Evolutionary conservation across 2,797 vertebrate genomes (phyloP).

Genomic region (Trichosurus vulpecula): DNA sequence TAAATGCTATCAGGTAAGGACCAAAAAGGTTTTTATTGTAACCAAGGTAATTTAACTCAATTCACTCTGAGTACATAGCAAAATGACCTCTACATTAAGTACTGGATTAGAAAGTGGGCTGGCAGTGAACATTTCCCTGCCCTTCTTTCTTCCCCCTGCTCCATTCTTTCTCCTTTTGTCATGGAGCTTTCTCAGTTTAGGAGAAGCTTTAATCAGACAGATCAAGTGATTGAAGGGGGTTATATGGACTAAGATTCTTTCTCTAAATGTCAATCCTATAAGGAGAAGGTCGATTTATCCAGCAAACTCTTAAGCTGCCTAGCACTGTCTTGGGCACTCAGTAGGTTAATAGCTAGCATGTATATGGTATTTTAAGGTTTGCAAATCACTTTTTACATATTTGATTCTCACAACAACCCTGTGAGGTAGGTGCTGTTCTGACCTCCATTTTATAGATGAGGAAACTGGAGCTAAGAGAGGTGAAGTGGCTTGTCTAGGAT

Average conservation of each 20-base stretch:
- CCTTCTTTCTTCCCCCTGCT: background rate
- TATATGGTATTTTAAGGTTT: background rate
- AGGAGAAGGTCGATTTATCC: background rate
- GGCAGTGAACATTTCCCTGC: background rate
- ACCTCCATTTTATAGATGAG: background rate
- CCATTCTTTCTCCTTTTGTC: background rate
- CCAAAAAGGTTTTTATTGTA: background rate
- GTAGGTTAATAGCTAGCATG: background rate
- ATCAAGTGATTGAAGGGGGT: background rate
- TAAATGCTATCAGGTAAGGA: background rate
- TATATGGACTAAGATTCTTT: background rate
- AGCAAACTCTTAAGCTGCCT: background rate
- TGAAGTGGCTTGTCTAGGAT: background rate
- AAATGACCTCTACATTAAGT: background rate
- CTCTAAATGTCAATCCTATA: conserved; percentile 24
- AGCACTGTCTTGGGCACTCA: conserved; percentile 12
- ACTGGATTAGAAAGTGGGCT: background rate
- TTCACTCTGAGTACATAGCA: background rate
- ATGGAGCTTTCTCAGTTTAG: background rate
- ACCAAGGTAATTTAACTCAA: background rate
- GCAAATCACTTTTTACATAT: background rate
- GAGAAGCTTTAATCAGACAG: background rate
- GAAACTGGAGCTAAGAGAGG: background rate
- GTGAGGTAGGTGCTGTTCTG: background rate
- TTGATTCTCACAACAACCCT: background rate